Percentiles rank a stretch among this genome's conserved stretches.
phyloP scores from a whole-genome alignment of 2,797 vertebrate species.

The Lacerta agilis region DNA sequence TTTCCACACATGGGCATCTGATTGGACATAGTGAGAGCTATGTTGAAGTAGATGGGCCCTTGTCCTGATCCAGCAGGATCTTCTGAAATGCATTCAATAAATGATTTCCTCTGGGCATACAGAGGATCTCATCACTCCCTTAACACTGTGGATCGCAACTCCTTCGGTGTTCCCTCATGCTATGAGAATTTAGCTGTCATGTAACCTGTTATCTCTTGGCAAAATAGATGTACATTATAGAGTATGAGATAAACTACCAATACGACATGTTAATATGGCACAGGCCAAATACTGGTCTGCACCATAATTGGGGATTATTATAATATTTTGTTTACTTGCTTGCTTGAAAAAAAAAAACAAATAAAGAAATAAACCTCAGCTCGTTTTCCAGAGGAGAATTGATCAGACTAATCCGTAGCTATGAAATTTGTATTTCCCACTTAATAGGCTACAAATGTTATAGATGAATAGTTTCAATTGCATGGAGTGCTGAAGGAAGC shows the following conservation, averaged over 20 bases:
- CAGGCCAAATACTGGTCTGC: constrained; percentile 33
- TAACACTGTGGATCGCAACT: not conserved
- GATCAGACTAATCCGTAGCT: constrained; percentile 75
- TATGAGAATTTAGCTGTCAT: not conserved
- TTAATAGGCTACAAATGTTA: constrained; percentile 72
- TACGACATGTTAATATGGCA: constrained; percentile 39
- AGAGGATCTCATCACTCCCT: not conserved
- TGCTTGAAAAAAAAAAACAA: not conserved
- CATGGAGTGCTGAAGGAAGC: constrained; percentile 3
- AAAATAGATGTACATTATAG: not conserved
- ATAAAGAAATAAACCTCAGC: constrained; percentile 5
- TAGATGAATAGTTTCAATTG: constrained; percentile 62
- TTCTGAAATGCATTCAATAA: not conserved
- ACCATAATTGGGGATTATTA: constrained; percentile 31
- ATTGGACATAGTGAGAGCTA: not conserved
- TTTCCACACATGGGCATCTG: not conserved
- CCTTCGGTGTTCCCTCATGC: not conserved
- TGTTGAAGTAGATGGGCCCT: not conserved
- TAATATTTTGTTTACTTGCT: not conserved
- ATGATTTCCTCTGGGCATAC: not conserved
- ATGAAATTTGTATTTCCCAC: constrained; percentile 77
- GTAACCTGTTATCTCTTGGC: not conserved
- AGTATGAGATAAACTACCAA: not conserved
- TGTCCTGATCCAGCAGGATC: not conserved
- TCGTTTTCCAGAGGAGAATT: constrained; percentile 48